Evolutionary conservation across 2,797 vertebrate species (phyloP).

Genomic region (Poecile montanus): DNA sequence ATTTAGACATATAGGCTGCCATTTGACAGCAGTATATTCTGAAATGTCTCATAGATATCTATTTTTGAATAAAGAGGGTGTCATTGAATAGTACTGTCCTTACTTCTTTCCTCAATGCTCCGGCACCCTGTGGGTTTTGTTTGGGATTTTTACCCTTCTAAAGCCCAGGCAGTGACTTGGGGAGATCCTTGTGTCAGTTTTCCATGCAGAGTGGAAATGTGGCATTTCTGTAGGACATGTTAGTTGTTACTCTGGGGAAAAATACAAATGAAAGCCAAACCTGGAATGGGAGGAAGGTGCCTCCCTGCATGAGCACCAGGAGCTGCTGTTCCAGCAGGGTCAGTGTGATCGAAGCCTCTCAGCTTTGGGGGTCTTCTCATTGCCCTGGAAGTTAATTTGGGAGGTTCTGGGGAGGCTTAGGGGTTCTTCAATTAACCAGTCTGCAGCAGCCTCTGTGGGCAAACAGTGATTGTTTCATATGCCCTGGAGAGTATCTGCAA

Average conservation of each 20-base stretch:
- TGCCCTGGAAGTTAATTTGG: not conserved
- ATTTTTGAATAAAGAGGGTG: constrained; percentile 86
- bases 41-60: constrained; percentile 83
- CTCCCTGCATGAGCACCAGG: not conserved
- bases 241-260: not conserved
- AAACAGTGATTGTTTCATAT: not conserved
- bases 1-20: constrained; percentile 81
- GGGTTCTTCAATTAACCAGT: not conserved
- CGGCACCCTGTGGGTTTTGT: not conserved
- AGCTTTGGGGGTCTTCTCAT: not conserved
- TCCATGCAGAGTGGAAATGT: not conserved
- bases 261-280: not conserved
- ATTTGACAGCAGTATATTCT: constrained; percentile 80
- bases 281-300: not conserved
- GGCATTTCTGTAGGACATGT: not conserved
- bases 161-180: not conserved
- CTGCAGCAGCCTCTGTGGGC: not conserved
- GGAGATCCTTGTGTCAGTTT: not conserved
- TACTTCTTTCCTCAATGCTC: not conserved
- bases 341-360: fast-evolving
- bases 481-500: not conserved
- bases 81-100: constrained; percentile 64
- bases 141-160: not conserved
- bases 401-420: not conserved
- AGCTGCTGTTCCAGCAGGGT: not conserved